phyloP scores from a whole-genome alignment of 37 sponge, comb jelly and placozoan species.

The Crambe crambe region DNA sequence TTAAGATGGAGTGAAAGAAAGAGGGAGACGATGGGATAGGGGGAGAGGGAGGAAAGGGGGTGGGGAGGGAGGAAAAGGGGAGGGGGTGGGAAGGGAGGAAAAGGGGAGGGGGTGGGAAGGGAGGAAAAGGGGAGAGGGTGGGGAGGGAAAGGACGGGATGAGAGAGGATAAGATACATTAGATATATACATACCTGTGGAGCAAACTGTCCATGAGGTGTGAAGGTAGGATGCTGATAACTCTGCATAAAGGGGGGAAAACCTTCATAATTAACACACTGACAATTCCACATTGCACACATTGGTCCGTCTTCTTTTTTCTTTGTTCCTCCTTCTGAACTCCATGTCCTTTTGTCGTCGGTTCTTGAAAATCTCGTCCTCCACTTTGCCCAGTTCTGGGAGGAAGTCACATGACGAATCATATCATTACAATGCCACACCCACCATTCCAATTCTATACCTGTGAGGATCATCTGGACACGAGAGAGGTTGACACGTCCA shows the following conservation, averaged over 20 bases:
- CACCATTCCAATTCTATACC: conserved; percentile 10
- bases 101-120: too few relatives aligned
- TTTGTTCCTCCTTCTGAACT: conserved; percentile 69
- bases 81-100: too few relatives aligned
- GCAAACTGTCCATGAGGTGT: conserved; percentile 58
- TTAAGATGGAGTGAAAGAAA: too few relatives aligned
- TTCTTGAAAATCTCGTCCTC: conserved; percentile 80
- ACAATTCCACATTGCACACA: background rate
- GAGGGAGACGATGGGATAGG: too few relatives aligned
- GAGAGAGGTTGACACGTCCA: conserved; percentile 77
- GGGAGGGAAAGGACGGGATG: too few relatives aligned
- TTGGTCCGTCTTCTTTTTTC: conserved; percentile 42
- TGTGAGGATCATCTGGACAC: conserved; percentile 88
- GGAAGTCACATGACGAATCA: background rate
- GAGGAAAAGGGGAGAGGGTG: too few relatives aligned
- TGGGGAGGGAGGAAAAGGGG: too few relatives aligned
- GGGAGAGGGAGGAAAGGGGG: too few relatives aligned
- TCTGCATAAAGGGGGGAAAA: background rate
- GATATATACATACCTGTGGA: conserved; percentile 41
- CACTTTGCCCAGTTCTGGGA: conserved; percentile 52
- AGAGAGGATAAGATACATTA: background rate
- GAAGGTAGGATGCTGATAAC: conserved; percentile 25
- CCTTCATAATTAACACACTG: background rate
- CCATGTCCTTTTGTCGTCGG: conserved; percentile 77
- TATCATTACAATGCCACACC: background rate